Conservation (phyloP, 2,797 vertebrate species). For the Enteromius mattozi region DNA sequence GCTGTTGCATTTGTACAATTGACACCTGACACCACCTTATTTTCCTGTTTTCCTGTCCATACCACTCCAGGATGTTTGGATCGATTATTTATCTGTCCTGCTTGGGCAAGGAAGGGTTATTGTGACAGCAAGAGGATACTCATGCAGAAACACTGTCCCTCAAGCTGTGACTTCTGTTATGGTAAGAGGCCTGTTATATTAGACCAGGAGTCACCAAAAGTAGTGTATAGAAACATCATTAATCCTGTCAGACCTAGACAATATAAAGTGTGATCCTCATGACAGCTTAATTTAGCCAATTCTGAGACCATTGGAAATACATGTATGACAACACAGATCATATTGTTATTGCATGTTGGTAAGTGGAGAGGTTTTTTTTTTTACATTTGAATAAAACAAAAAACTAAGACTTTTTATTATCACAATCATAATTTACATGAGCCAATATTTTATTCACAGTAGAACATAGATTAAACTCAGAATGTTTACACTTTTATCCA, state of each 20-base stretch:
- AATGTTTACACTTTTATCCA: no score
- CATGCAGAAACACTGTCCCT: slow-evolving; percentile 96
- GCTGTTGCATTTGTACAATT: neutral
- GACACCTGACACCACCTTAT: slow-evolving; percentile 40
- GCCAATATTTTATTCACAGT: no score
- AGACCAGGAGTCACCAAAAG: neutral
- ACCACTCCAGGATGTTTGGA: slow-evolving; percentile 88
- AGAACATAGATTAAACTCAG: no score
- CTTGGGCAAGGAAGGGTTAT: slow-evolving; percentile 90
- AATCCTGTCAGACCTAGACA: neutral
- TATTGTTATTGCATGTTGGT: neutral
- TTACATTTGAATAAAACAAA: no score
- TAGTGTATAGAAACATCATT: no score
- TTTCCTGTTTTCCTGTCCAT: slow-evolving; percentile 49
- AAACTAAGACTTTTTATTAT: no score
- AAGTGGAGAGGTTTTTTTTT: neutral
- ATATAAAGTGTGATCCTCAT: no score
- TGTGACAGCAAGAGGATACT: slow-evolving; percentile 86
- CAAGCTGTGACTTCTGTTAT: slow-evolving; percentile 95
- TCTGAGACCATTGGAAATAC: neutral
- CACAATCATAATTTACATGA: no score
- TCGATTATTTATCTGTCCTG: slow-evolving; percentile 86
- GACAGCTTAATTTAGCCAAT: neutral
- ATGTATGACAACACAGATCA: neutral
- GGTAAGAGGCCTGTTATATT: slow-evolving; percentile 77